Conservation (phyloP, 2,888 invertebrate genomes). For the Lepidocyrtinus sp. region DNA sequence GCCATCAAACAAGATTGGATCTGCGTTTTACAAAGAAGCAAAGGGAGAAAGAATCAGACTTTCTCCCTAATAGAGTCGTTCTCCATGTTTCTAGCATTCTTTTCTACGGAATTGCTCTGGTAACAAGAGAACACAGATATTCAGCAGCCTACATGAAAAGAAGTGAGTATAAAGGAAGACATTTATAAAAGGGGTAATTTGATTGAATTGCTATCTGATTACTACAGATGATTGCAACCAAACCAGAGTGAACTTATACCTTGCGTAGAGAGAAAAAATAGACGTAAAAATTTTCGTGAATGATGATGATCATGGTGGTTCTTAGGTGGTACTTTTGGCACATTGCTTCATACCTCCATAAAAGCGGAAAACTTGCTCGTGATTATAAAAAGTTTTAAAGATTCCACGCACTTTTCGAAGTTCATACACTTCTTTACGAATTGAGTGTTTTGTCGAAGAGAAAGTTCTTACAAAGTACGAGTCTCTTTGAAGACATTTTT, state of each 20-base stretch:
- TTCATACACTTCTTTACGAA: conserved; percentile 8
- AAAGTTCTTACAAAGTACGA: too few species aligned
- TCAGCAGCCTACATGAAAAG: too few species aligned
- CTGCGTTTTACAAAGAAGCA: conserved; percentile 57
- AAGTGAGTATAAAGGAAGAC: not conserved
- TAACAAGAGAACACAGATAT: not conserved
- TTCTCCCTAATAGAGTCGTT: conserved; percentile 45
- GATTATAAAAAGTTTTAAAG: conserved; percentile 36
- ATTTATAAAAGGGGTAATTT: conserved; percentile 26
- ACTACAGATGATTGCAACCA: conserved; percentile 44
- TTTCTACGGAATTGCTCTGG: not conserved
- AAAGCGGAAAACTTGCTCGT: conserved; percentile 24
- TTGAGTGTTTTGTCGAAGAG: too few species aligned
- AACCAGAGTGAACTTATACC: not conserved
- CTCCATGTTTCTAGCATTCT: not conserved
- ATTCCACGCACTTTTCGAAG: conserved; percentile 27
- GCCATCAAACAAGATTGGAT: conserved; percentile 59
- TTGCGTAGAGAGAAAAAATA: not conserved
- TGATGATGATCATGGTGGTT: not conserved
- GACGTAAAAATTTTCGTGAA: not conserved
- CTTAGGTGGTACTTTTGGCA: not conserved
- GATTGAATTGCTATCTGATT: conserved; percentile 62
- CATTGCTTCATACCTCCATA: not conserved
- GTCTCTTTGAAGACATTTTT: too few species aligned
- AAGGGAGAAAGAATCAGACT: conserved; percentile 48